Evolutionary conservation across 1,140 invertebrate genomes (phyloP).

Genomic region (Vollenhovia emeryi): DNA sequence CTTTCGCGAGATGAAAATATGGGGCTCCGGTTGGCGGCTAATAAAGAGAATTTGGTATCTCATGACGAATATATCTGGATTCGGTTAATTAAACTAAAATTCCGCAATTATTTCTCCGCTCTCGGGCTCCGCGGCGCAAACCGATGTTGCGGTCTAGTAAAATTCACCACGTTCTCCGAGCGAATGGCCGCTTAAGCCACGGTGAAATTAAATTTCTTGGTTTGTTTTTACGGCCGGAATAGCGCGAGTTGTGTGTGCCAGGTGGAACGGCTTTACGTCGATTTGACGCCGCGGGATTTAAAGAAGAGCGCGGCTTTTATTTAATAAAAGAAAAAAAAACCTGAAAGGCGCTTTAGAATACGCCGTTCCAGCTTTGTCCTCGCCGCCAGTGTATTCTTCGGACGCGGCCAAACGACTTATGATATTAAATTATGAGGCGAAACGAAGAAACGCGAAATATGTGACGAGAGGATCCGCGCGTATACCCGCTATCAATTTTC

Average conservation of each 20-base stretch:
- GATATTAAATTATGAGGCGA: neutral
- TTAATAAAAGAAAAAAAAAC: conserved; percentile 28
- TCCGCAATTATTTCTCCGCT: conserved; percentile 4
- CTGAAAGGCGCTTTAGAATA: neutral
- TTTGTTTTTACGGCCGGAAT: conserved; percentile 43
- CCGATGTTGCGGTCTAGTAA: neutral
- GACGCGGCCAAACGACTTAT: neutral
- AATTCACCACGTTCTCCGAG: neutral
- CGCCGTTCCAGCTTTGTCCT: neutral
- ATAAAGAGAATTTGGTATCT: neutral
- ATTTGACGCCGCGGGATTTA: conserved; percentile 20
- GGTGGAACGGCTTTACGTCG: neutral
- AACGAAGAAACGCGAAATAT: neutral
- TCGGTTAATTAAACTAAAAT: conserved; percentile 42
- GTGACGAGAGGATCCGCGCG: neutral
- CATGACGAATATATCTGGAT: conserved; percentile 7
- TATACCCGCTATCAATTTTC: neutral
- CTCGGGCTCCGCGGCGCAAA: neutral
- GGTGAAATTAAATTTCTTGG: conserved; percentile 60
- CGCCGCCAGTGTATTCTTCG: neutral
- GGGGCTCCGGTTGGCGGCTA: neutral
- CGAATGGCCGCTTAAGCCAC: neutral
- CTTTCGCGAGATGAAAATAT: neutral
- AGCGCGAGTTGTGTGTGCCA: neutral
- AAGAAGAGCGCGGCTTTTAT: neutral